phyloP scores from a whole-genome alignment of 2,797 vertebrate species.

The Pelochelys cantorii region DNA sequence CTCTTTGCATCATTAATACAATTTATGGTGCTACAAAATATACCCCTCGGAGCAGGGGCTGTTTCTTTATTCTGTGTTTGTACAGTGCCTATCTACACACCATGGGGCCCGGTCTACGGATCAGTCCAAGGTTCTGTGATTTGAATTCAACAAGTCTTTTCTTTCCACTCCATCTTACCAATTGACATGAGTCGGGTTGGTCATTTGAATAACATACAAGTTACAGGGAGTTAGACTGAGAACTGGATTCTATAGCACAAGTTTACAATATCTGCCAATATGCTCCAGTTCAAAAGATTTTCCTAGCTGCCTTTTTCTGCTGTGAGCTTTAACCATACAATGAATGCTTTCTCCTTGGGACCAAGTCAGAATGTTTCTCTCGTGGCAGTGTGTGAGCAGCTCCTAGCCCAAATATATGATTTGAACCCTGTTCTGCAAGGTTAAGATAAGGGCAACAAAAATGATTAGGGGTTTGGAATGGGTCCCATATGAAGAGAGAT shows the following conservation, averaged over 20 bases:
- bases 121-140: neutral
- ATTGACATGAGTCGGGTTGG: neutral
- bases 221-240: neutral
- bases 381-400: neutral
- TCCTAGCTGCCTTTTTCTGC: neutral
- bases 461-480: too few species aligned
- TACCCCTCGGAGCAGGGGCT: neutral
- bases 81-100: neutral
- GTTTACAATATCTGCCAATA: neutral
- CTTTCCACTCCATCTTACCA: neutral
- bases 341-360: neutral
- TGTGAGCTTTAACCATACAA: neutral
- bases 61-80: neutral
- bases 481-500: too few species aligned
- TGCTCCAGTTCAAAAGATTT: neutral
- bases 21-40: neutral
- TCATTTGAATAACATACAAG: neutral
- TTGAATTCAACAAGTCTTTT: neutral
- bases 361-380: neutral
- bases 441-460: too few species aligned
- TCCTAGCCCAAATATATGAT: neutral
- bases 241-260: neutral
- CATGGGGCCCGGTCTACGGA: neutral
- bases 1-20: neutral
- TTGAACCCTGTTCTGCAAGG: constrained; percentile 15